Percentiles rank a stretch among this genome's conserved stretches.
These are phyloP conservation scores for Homarus americanus DNA, from an alignment of 1,140 invertebrate genomes.

Conservation along the genomic window DNA sequence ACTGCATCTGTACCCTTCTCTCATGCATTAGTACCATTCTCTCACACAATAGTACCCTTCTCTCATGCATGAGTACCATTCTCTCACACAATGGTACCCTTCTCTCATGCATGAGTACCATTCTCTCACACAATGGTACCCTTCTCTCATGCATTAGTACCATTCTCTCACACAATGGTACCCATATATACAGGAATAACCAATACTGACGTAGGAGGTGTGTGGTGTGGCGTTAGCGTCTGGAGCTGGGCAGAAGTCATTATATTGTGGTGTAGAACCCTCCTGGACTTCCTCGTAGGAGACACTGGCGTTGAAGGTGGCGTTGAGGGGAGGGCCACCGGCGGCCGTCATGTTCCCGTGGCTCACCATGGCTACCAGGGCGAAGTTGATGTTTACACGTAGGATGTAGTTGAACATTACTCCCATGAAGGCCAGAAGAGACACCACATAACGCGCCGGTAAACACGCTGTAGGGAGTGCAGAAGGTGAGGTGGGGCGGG, in stretches of 20 bases:
- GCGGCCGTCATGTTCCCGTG: background rate
- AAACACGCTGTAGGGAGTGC: conserved; percentile 72
- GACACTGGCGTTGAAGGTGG: background rate
- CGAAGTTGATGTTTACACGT: conserved; percentile 92
- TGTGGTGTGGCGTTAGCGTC: background rate
- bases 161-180: too few species aligned
- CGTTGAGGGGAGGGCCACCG: background rate
- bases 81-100: too few species aligned
- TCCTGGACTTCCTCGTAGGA: background rate
- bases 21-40: too few species aligned
- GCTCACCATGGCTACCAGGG: conserved; percentile 92
- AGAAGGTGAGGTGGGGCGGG: too few species aligned
- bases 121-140: too few species aligned
- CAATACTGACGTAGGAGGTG: background rate
- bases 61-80: too few species aligned
- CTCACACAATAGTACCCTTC: too few species aligned
- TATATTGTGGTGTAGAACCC: background rate
- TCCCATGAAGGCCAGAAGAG: conserved; percentile 90
- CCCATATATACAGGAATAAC: too few species aligned
- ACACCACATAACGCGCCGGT: conserved; percentile 84
- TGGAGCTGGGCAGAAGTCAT: background rate
- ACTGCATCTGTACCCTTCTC: too few species aligned
- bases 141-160: too few species aligned
- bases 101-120: too few species aligned
- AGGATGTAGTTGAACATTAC: conserved; percentile 94